Base-by-base conservation (phyloP, 2,113 vertebrate species). In the Sardina pilchardus region DNA sequence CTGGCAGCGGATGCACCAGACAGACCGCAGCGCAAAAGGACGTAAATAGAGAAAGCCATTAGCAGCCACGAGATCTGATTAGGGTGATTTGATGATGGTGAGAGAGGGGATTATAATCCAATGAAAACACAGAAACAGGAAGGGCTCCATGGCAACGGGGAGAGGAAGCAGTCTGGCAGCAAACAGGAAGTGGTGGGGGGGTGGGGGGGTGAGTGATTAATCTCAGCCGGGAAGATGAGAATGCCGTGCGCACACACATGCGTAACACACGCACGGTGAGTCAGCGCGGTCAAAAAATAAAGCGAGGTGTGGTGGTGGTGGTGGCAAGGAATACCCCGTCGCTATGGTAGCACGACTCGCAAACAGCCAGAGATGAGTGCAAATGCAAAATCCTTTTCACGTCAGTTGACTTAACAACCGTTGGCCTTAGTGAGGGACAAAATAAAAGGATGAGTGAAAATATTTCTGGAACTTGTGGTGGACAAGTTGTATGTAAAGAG, bases 241-340 rank as follows among this genome's bases (percentile, higher is more conserved):
- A 71, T 21, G 50, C 16, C 81, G 48, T 87, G 47, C 53, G 44
- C 63, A 9, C 24, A 4, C n/a, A 17, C n/a, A 1, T 24, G 19
- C 83, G 34, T 44, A 50, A 47, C 36, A 30, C 43, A 45, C 6
- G 19, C 45, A 47, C 0, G 71, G 30, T 94, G 94, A 94, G 44
- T 94, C 93, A 95, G 90, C 87, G 59, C 10, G 71, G 16, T 80
- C n/a, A 84, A 88, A 53, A 36, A 67, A 16, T 59, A 44, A 9
- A 84, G 50, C 34, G 81, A 90, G 93, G 93, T 14, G 93, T 81
- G 93, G 90, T 84, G 9, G 10, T 80, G 48, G 93, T 81, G 93
- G 90, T 84, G 9, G 10, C 81, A 50, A 82, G 84, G 53, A 88
- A 89, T 88, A 45, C 42, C 39, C 48, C 44, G 90, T 88, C 83